Conservation (phyloP, 2,888 invertebrate genomes). For the Trichacis sp. region DNA sequence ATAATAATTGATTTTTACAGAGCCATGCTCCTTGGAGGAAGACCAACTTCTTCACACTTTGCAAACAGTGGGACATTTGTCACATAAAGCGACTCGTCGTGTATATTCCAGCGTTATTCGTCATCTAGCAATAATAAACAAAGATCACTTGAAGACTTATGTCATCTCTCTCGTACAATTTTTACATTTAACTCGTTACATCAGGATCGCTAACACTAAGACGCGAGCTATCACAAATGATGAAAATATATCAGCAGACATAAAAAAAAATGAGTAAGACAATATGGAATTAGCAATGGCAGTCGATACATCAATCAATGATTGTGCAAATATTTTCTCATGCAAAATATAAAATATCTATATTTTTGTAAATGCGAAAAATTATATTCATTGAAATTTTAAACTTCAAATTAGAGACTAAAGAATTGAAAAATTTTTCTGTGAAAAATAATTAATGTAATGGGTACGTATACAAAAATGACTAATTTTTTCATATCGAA, state of each 20-base stretch:
- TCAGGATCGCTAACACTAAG: constrained; percentile 49
- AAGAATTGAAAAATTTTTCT: no score
- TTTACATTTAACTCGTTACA: constrained; percentile 57
- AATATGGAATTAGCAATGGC: no score
- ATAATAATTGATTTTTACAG: constrained; percentile 59
- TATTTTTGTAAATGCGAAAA: no score
- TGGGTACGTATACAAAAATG: no score
- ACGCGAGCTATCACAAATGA: constrained; percentile 37
- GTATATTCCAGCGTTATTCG: constrained; percentile 77
- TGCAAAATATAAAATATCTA: no score
- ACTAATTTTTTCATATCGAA: no score
- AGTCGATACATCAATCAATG: no score
- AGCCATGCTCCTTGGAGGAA: constrained; percentile 72
- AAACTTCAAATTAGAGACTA: no score
- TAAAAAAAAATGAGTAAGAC: constrained; percentile 6
- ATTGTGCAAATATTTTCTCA: no score
- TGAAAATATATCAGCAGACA: constrained; percentile 10
- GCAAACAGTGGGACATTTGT: constrained; percentile 79
- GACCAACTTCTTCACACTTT: constrained; percentile 80
- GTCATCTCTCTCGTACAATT: constrained; percentile 57
- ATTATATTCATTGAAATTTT: no score
- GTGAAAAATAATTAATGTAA: no score
- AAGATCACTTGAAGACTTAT: constrained; percentile 56
- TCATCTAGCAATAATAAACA: constrained; percentile 70
- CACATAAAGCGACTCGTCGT: constrained; percentile 78